Evolutionary conservation across 2,888 invertebrate genomes (phyloP), one percentile per base, ranked within the genome.

Genomic region (Auanema freiburgensis): DNA sequence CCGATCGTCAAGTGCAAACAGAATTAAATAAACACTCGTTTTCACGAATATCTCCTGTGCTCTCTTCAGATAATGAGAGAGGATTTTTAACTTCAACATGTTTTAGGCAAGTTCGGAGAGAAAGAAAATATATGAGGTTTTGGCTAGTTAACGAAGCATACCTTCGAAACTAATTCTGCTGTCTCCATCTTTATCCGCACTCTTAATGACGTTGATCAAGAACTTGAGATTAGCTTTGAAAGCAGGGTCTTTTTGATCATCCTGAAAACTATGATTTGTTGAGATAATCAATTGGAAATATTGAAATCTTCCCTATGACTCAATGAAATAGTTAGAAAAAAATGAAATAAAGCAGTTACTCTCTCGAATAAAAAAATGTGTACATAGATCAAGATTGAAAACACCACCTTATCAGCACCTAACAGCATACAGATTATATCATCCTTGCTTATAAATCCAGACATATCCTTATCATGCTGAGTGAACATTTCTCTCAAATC

Each of bases 191-290:
- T 78, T 74, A 62, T 80, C 80, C 10, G 80, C 80, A 59, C 72
- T 70, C 68, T 80, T 80, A 58, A 80, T 76, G 46, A 75, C 67
- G 50, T 76, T 72, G 65, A 80, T 79, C 33, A 80, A 64, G 66
- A 79, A 80, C 56, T 76, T 74, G 50, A 80, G 68, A 59, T 79
- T 79, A 11, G 78, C 78, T 68, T 74, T 78, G 72, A 79, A 79
- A 44, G 77, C 62, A 18, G 80, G 79, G 56, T 80, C 80, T 60
- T 73, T 69, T 67, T 79, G 67, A 53, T 79, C 77, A 54, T 72
- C 71, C 71, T 76, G 51, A 14, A 70, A 57, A 4, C 16, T 33
- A n/a, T n/a, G n/a, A n/a, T n/a, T n/a, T n/a, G 18, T 11, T 14
- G 12, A 25, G 16, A 1, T 21, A 14, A 52, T 21, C 42, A 14